Conservation (phyloP, 2,797 vertebrate genomes). For the Carduelis carduelis region DNA sequence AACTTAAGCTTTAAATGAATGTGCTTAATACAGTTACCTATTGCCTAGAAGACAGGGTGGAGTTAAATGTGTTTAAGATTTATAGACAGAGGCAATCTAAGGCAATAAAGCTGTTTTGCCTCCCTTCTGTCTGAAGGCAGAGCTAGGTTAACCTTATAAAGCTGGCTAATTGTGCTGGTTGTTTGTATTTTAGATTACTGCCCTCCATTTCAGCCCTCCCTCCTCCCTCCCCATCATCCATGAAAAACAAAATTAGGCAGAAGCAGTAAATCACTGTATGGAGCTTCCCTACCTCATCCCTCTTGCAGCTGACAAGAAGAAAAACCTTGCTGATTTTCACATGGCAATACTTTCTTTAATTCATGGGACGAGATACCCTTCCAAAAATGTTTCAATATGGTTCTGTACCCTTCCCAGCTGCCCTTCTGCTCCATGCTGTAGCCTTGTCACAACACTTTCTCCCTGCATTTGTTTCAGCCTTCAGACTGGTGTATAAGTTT, state of each 20-base stretch:
- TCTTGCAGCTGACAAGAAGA: not conserved
- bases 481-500: not conserved
- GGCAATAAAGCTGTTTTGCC: slow-evolving; percentile 30
- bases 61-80: slow-evolving; percentile 4
- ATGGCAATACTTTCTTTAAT: not conserved
- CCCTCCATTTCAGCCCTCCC: not conserved
- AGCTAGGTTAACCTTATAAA: slow-evolving; percentile 34
- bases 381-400: not conserved
- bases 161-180: not conserved
- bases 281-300: not conserved
- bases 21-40: not conserved
- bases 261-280: not conserved
- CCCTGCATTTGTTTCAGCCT: not conserved
- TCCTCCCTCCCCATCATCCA: not conserved
- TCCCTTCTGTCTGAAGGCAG: slow-evolving; percentile 25
- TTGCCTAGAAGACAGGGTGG: slow-evolving; percentile 43
- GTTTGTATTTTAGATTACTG: slow-evolving; percentile 5
- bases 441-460: not conserved
- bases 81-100: slow-evolving; percentile 23
- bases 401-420: not conserved
- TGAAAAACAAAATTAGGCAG: not conserved
- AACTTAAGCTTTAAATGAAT: not conserved
- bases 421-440: not conserved
- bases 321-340: not conserved
- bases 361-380: not conserved